Conservation (phyloP, 2,797 vertebrate genomes). For the Cyclopterus lumpus region DNA sequence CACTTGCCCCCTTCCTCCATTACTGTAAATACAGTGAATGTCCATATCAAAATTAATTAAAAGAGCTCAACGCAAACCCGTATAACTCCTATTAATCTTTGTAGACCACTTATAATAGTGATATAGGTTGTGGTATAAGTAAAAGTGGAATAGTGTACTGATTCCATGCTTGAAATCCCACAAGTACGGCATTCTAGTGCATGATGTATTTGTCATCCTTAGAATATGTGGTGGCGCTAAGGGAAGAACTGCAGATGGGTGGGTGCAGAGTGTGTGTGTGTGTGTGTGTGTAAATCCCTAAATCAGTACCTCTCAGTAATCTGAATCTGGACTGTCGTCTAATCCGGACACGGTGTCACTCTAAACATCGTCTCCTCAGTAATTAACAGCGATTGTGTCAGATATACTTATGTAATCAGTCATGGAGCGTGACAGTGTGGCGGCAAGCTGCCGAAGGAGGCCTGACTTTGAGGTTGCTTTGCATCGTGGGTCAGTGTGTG, state of each 20-base stretch:
- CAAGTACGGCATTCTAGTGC: conserved; percentile 26
- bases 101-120: not conserved
- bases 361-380: conserved; percentile 56
- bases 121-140: not conserved
- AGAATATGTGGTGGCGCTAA: conserved; percentile 44
- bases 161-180: conserved; percentile 39
- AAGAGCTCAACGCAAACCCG: not conserved
- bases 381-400: conserved; percentile 65
- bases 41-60: not conserved
- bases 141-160: conserved; percentile 29
- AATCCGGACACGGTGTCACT: conserved; percentile 58
- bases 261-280: conserved; percentile 32
- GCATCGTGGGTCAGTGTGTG: conserved; percentile 43
- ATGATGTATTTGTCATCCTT: conserved; percentile 63
- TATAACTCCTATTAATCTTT: not conserved
- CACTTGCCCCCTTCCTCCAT: conserved; percentile 27
- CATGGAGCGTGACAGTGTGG: conserved; percentile 42
- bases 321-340: conserved; percentile 55
- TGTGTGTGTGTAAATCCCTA: conserved; percentile 54
- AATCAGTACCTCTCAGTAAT: conserved; percentile 66
- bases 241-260: conserved; percentile 33
- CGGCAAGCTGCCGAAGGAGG: conserved; percentile 45
- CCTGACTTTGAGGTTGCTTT: conserved; percentile 54
- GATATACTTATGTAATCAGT: conserved; percentile 52
- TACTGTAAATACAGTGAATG: not conserved